phyloP scores from a whole-genome alignment of 2,888 invertebrate genomes.

The Eledona agricola region DNA sequence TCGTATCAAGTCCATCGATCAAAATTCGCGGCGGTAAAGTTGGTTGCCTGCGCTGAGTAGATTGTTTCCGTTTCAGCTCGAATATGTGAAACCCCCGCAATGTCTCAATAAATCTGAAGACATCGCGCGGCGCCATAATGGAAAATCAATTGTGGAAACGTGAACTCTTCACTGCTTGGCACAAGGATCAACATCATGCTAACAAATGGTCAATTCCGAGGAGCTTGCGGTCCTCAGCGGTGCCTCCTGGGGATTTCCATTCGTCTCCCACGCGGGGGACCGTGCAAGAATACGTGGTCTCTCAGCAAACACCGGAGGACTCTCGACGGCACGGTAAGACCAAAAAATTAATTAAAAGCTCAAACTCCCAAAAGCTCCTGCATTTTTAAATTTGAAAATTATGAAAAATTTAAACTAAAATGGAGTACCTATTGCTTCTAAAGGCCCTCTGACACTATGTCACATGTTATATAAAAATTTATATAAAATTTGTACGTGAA shows the following conservation, averaged over 20 bases:
- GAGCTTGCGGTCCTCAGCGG: conserved; percentile 37
- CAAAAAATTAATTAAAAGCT: too few relatives aligned
- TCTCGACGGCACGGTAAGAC: conserved; percentile 40
- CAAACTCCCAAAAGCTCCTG: too few relatives aligned
- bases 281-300: conserved; percentile 41
- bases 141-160: conserved; percentile 47
- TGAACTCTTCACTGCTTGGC: conserved; percentile 46
- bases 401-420: too few relatives aligned
- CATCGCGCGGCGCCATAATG: conserved; percentile 33
- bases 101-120: conserved; percentile 5
- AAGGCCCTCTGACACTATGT: too few relatives aligned
- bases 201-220: conserved; percentile 31
- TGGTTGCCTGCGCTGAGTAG: too few relatives aligned
- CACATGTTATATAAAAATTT: too few relatives aligned
- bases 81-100: conserved; percentile 10
- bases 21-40: too few relatives aligned
- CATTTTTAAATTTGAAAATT: too few relatives aligned
- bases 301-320: conserved; percentile 45
- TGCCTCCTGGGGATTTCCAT: conserved; percentile 31
- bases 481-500: too few relatives aligned
- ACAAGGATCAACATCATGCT: conserved; percentile 29
- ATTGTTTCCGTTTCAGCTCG: conserved; percentile 9
- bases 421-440: too few relatives aligned
- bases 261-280: conserved; percentile 38
- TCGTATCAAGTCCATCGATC: too few relatives aligned